Evolutionary conservation across 2,797 vertebrate genomes (phyloP).

Genomic region (Sardinella longiceps): DNA sequence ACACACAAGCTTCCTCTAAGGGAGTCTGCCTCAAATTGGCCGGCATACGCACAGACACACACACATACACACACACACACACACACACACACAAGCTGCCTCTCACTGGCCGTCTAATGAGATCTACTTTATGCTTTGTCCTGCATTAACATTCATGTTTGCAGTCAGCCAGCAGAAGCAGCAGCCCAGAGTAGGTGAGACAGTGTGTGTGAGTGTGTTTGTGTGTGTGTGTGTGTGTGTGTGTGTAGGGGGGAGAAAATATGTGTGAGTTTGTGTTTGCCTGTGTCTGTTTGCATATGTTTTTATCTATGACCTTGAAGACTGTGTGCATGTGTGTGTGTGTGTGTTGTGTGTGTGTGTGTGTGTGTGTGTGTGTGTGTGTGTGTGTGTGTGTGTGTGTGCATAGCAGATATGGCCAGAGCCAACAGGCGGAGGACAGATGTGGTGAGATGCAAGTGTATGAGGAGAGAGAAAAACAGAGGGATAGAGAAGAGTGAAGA

Average conservation of each 20-base stretch:
- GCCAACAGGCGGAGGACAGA: background rate
- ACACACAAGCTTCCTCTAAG: too few species aligned
- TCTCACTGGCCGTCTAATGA: background rate
- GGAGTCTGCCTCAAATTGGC: too few species aligned
- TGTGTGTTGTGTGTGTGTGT: background rate
- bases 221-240: background rate
- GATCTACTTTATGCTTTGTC: background rate
- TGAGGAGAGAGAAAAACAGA: background rate
- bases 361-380: background rate
- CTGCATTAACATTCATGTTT: background rate
- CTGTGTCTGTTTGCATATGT: constrained; percentile 19
- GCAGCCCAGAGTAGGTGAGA: background rate
- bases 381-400: constrained; percentile 19
- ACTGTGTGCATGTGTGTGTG: background rate
- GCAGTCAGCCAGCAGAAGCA: background rate
- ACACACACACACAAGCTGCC: too few species aligned
- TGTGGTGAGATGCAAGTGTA: constrained; percentile 35
- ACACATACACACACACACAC: too few species aligned
- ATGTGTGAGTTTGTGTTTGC: background rate
- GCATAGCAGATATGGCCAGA: background rate
- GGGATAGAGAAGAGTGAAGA: background rate
- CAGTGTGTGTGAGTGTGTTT: background rate
- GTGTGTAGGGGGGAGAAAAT: background rate
- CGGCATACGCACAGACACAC: too few species aligned
- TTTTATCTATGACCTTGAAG: constrained; percentile 16